Evolutionary conservation across 2,888 invertebrate genomes (phyloP), one percentile per base, ranked within the genome.

Genomic region (Apamea monoglypha): DNA sequence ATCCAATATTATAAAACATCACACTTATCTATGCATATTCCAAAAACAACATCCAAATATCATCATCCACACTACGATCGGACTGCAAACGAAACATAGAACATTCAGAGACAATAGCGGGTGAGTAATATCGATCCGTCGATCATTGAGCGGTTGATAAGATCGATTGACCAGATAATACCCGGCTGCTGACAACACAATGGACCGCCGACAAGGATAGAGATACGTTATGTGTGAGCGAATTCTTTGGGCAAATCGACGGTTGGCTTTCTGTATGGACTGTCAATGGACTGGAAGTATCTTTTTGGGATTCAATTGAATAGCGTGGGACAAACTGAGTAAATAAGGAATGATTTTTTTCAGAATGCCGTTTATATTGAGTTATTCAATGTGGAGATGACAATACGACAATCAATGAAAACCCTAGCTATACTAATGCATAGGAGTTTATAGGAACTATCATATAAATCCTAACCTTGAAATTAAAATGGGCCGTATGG

Each of bases 121-220:
- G 73, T 89, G 88, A 90, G 80, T 88, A 89, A 89, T 87, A 84
- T 81, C 83, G 84, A 88, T 88, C 84, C 50, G 84, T 86, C 84
- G 69, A 82, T 81, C 86, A 77, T n/a, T 74, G 71, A 80, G 76
- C 80, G 71, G 47, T 72, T 63, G 85, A 90, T 83, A 73, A 82
- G 87, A 88, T 87, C 87, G 85, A 89, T 90, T 71, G 81, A 67
- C 64, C 81, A 81, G 89, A 89, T 87, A 89, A 85, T 82, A 76
- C 64, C 61, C 66, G 72, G 61, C 67, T 75, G 83, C 74, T 87
- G 91, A 92, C 91, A 89, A 82, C 59, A 85, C 88, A 90, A 90
- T 89, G 83, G 83, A 82, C 61, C 72, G 83, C 64, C 83, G 87
- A 90, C 88, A 88, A 81, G 53, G 71, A 81, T 74, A 66, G 78